Evolutionary conservation across 1,140 invertebrate species (phyloP), one percentile per base, ranked within the genome.

Genomic region (Caenorhabditis brenneri): DNA sequence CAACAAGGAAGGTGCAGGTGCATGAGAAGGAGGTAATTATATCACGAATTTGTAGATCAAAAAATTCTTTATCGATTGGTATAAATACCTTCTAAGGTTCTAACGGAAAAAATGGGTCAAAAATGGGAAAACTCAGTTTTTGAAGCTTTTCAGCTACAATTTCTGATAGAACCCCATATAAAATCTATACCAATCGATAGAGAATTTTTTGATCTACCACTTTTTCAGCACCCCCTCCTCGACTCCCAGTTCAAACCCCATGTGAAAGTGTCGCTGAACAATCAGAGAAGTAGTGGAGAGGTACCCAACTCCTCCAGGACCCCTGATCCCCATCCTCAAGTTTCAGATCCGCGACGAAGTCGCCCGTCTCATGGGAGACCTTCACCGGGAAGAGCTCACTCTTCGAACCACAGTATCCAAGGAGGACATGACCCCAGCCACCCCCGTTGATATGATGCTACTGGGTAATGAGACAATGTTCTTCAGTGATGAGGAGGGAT

Each of bases 381-480:
- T 74, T 3, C 65, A 74, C n/a, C 27, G 36, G 9, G 65, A 74
- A 24, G 65, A 74, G n/a, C 33, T 42, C 15, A 39, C 36, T 1
- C 65, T 74, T 0, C 16, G 65, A 27, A 74, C 65, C 42, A 74
- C 65, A 74, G 65, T 74, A 74, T 36, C 60, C 60, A 15, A 36
- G 1, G 29, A 65, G 5, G 60, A 65, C 19, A 65, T 65, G 33
- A 74, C 36, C 2, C 24, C 53, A 24, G 9, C 65, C 42, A 46
- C 65, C 0, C 65, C 65, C 22, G 36, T 74, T 9, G 65, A 74
- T 7, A 74, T 74, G 65, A 42, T 74, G 58, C 19, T 65, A 33
- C n/a, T 65, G 65, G 36, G 65, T 22, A 74, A 74, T 42, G 65
- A 74, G 36, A 74, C 65, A 42, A 42, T 74, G 65, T 42, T 74